Base-by-base conservation (phyloP, 2,797 vertebrate genomes). In the Phataginus tetradactyla region DNA sequence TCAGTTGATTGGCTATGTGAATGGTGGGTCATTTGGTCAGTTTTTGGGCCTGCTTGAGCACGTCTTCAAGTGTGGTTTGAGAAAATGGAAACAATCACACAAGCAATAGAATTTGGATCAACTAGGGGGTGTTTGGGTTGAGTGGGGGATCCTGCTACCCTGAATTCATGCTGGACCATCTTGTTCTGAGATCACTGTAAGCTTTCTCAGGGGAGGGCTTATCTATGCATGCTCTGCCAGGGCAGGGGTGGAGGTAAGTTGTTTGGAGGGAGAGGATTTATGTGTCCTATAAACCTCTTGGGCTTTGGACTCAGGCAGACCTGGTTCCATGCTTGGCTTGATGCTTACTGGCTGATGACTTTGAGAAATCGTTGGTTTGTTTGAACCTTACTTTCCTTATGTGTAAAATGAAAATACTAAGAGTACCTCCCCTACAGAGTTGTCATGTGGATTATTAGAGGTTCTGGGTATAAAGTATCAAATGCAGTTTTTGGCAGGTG, bases 351-450 rank as follows among this genome's bases (percentile, higher is more conserved):
- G 29, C 72, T 74, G 0, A 4, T 91, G 72, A 88, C 21, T 59
- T 94, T 91, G 55, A 86, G 34, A 85, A 86, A 39, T 88, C 63
- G 81, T 39, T 77, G 79, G 57, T 90, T 13, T 88, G n/a, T 75
- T 72, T 92, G 57, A 84, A 45, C 42, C 2, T 29, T 63, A 17
- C n/a, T 84, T 94, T 86, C 25, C 69, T 90, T 57, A 83, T 39
- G 59, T 53, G 21, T 84, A 64, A 94, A 64, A 87, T 87, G 74
- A 14, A 42, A 80, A 51, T 71, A 59, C 61, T 80, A 34, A n/a
- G 34, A 72, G 27, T 90, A 32, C 12, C 25, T 86, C 63, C 68
- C 59, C 78, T 51, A 79, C 2, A 71, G 71, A 84, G 2, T 64
- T 92, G 23, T 78, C 45, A 51, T 27, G 45, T 80, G 11, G 53